These are phyloP conservation scores for Serilophus lunatus DNA, from an alignment of 2,113 vertebrate genomes.

Conservation along the genomic window DNA sequence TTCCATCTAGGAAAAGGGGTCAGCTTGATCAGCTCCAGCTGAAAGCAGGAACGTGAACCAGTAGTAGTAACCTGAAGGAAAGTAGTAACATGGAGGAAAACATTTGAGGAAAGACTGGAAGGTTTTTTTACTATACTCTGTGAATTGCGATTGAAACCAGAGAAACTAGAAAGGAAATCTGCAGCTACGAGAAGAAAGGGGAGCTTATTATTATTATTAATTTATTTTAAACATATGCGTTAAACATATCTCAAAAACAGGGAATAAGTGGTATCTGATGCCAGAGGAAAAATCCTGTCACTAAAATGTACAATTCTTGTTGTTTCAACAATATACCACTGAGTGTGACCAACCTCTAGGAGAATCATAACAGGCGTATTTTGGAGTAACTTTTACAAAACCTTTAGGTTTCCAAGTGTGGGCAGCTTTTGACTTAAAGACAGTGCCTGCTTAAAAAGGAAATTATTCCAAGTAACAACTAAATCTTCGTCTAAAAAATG, in stretches of 20 bases:
- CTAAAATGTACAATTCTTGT: slow-evolving; percentile 19
- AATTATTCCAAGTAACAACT: neutral
- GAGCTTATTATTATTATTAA: slow-evolving; percentile 30
- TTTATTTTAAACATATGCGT: slow-evolving; percentile 50
- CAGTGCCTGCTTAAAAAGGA: neutral
- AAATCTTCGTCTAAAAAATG: neutral
- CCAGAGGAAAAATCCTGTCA: slow-evolving; percentile 25
- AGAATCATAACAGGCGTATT: neutral
- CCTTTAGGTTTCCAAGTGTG: neutral
- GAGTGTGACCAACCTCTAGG: slow-evolving; percentile 11
- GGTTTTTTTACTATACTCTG: neutral
- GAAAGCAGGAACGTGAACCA: neutral
- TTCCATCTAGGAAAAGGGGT: neutral
- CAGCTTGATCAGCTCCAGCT: neutral
- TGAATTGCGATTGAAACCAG: slow-evolving; percentile 33
- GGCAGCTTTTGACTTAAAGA: neutral
- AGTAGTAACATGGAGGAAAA: slow-evolving; percentile 6
- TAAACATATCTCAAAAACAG: slow-evolving; percentile 17
- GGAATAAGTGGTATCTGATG: neutral
- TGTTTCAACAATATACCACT: slow-evolving; percentile 33
- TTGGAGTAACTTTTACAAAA: neutral
- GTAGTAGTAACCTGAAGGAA: neutral
- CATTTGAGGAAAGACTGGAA: neutral
- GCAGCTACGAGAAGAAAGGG: slow-evolving; percentile 32
- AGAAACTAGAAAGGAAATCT: slow-evolving; percentile 36